phyloP scores from a whole-genome alignment of 2,797 vertebrate genomes.

The Centroberyx gerrardi region DNA sequence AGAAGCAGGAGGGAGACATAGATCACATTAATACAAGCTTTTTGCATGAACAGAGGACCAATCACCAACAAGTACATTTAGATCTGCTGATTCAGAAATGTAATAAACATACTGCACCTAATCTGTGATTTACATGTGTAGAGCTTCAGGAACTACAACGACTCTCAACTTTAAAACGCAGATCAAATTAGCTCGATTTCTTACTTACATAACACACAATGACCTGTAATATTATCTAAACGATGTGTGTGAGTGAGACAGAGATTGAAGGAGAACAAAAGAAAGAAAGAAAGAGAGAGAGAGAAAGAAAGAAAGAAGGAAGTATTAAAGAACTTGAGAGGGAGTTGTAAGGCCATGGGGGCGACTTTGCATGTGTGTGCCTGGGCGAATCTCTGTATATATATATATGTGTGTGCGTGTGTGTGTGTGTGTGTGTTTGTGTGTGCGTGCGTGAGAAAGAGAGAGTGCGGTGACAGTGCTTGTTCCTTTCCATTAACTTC shows the following conservation, averaged over 20 bases:
- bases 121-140: not conserved
- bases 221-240: not conserved
- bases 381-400: conserved; percentile 28
- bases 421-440: conserved; percentile 27
- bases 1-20: conserved; percentile 63
- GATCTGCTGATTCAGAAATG: conserved; percentile 38
- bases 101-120: not conserved
- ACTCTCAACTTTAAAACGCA: not conserved
- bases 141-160: not conserved
- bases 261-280: not conserved
- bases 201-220: not conserved
- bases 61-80: conserved; percentile 46
- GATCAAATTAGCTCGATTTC: not conserved
- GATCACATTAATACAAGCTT: conserved; percentile 46
- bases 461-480: conserved; percentile 70
- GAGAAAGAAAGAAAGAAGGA: conserved; percentile 6
- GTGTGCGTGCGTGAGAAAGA: conserved; percentile 10
- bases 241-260: conserved; percentile 1
- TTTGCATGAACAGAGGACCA: not conserved
- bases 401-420: conserved; percentile 31
- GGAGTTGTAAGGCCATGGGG: conserved; percentile 50
- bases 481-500: conserved; percentile 84
- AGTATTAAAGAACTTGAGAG: conserved; percentile 6
- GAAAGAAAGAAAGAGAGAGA: conserved; percentile 12
- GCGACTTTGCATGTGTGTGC: conserved; percentile 30